Base-by-base conservation (phyloP, 53 echinoderm and acorn worm genomes). In the Pentamera pediparva region DNA sequence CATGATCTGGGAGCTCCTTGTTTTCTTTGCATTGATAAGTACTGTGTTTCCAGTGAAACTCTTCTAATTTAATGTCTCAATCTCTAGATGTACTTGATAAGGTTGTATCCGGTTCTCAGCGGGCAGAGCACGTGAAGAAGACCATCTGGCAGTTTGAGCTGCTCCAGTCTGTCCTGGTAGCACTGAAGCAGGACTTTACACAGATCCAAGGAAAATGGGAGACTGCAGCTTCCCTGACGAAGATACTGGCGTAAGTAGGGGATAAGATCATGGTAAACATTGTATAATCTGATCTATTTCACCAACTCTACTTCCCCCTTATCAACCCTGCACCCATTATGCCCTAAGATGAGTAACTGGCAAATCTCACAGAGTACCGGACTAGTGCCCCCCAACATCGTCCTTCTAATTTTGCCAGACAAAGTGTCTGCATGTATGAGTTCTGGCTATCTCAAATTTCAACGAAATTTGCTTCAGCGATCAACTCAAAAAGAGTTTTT, bases 201-300 rank as follows among this genome's bases (percentile, higher is more conserved):
- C 83, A 83, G 62, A 89, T 98, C 39, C 73, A 92, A 51, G 98
- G 91, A 12, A 98, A 98, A 76, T 98, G 98, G 98, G 89, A 84
- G 61, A 92, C 98, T 6, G 98, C 98, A 35, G 86, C 98, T 32
- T 73, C 84, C 8, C 65, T 92, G 32, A 65, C 98, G 70, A 98
- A 92, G 74, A 98, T 92, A 35, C 75, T 98, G 11, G 85, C 88
- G 98, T 92, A 70, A 88, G 91, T 86, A n/a, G n/a, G n/a, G n/a
- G n/a, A n/a, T 18, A 10, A 4, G n/a, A 48, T 62, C 8, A 54
- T 2, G 22, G 20, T 24, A 27, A 4, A 36, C n/a, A n/a, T 27
- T n/a, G n/a, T n/a, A n/a, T n/a, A n/a, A n/a, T n/a, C 17, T 25
- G n/a, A n/a, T n/a, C n/a, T n/a, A n/a, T n/a, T n/a, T n/a, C n/a